Percentiles rank a stretch among this genome's conserved stretches.
These are phyloP conservation scores for Hoplostethus mediterraneus DNA, from an alignment of 2,797 vertebrate genomes.

Conservation along the genomic window DNA sequence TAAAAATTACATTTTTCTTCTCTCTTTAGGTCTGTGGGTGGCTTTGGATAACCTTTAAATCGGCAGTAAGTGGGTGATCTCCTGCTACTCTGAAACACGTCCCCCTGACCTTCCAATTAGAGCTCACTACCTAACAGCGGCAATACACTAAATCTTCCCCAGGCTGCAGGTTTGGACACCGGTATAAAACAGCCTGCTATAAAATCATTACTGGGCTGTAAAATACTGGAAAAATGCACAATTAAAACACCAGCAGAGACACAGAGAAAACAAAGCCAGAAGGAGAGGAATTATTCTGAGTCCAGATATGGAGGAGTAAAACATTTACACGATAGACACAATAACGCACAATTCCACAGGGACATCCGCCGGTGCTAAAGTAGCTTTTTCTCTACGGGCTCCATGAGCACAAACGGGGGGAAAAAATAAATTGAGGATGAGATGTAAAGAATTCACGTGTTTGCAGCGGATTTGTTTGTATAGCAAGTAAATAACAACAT, in stretches of 20 bases:
- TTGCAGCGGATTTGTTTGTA: conserved; percentile 16
- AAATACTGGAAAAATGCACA: conserved; percentile 73
- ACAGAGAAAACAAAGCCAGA: conserved; percentile 72
- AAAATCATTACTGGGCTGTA: conserved; percentile 79
- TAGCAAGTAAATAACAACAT: conserved; percentile 38
- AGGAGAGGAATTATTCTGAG: conserved; percentile 59
- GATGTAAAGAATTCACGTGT: conserved; percentile 27
- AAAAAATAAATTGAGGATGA: conserved; percentile 2
- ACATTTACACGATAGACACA: conserved; percentile 71
- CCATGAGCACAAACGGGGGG: conserved; percentile 14
- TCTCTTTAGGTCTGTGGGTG: conserved; percentile 82
- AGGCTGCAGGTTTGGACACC: conserved; percentile 72
- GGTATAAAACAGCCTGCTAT: conserved; percentile 75
- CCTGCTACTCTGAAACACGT: conserved; percentile 74
- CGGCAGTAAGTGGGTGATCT: conserved; percentile 75
- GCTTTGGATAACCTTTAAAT: conserved; percentile 91
- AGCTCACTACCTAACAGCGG: conserved; percentile 70
- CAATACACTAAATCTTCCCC: conserved; percentile 77
- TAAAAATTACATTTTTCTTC: conserved; percentile 48
- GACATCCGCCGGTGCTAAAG: conserved; percentile 18
- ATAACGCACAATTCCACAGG: conserved; percentile 33
- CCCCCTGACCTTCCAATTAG: conserved; percentile 83
- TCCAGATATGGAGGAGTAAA: conserved; percentile 68
- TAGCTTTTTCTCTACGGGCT: conserved; percentile 34
- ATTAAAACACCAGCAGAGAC: conserved; percentile 70